These are phyloP conservation scores for Pogona vitticeps DNA, from an alignment of 2,113 vertebrate species.

Conservation along the genomic window DNA sequence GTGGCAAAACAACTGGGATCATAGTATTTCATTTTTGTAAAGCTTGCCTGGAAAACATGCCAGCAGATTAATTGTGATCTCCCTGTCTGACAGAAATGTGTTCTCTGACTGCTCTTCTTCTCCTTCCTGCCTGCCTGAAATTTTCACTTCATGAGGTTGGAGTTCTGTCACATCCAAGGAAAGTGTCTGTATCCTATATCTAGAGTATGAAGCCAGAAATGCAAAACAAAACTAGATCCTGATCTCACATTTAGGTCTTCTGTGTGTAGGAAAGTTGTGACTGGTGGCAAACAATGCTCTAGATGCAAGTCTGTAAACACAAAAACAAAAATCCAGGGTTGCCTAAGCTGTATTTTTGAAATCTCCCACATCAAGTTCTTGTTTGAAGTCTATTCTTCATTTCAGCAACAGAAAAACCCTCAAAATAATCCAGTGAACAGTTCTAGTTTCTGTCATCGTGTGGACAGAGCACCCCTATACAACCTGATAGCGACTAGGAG, in stretches of 20 bases:
- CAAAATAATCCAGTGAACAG: background rate
- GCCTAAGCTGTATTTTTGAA: background rate
- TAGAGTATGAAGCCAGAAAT: background rate
- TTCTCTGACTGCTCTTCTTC: too few relatives aligned
- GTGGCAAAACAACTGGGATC: too few relatives aligned
- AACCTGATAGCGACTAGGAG: background rate
- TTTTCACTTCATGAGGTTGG: too few relatives aligned
- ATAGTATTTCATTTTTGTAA: too few relatives aligned
- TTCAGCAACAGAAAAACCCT: background rate
- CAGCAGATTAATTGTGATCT: too few relatives aligned
- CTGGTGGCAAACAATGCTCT: background rate
- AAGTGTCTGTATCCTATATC: background rate
- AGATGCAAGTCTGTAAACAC: background rate
- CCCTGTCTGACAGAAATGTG: too few relatives aligned
- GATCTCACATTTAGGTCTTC: background rate
- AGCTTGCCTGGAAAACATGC: too few relatives aligned
- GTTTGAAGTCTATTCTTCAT: background rate
- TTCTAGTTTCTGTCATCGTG: background rate
- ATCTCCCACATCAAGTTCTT: background rate
- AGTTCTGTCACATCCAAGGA: background rate
- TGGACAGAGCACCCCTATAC: background rate
- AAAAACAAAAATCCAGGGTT: background rate
- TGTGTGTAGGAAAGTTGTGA: background rate
- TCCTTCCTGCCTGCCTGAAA: too few relatives aligned
- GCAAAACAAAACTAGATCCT: background rate